Base-by-base conservation (phyloP, 1,140 invertebrate species). In the Dolichoris vasculosae region DNA sequence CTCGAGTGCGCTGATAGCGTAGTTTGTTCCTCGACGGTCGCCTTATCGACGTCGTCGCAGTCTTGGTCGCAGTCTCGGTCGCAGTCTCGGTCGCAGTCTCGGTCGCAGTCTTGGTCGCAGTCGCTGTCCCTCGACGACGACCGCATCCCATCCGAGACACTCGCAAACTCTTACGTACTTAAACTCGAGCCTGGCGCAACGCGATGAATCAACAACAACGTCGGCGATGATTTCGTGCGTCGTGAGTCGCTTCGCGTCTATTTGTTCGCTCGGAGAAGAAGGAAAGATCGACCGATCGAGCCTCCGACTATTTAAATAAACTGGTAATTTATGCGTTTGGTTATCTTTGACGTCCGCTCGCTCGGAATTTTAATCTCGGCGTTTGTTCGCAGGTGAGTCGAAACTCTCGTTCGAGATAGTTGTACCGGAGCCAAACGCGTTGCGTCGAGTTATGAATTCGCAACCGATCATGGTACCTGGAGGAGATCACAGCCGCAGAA, bases 381-480 rank as follows among this genome's bases (percentile, higher is more conserved):
- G 0, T 17, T 71, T 51, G 23, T 0, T 82, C 43, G 20, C 23
- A 82, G 69, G 23, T 35, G 11, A 40, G 35, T 23, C 7, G 43
- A 46, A 67, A 11, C 23, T 73, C 20, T 20, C 51, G 40, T 13
- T 32, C 30, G 26, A 67, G 46, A n/a, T 51, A 35, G 75, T 26
- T 51, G 0, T 32, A 20, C 26, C 17, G 15, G 51, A 43, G 69
- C 38, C 26, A n/a, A 11, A 8, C 15, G 4, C 26, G 30, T 23
- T 20, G 75, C 48, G 23, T 13, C 23, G 67, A 43, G 78, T 32
- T 38, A 83, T 83, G 81, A 83, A 86, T 63, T 71, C 81, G 0
- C 85, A 83, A 87, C 91, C 93, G 38, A 93, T 93, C 71, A 91
- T 91, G 86, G 92, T 93, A 46, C 93, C 93, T 73, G 90, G 90